A percentile compares a stretch with the other conserved stretches of the same genome.
These are phyloP conservation scores for Syngnathus rostellatus DNA, from an alignment of 2,797 vertebrate genomes.

Conservation along the genomic window DNA sequence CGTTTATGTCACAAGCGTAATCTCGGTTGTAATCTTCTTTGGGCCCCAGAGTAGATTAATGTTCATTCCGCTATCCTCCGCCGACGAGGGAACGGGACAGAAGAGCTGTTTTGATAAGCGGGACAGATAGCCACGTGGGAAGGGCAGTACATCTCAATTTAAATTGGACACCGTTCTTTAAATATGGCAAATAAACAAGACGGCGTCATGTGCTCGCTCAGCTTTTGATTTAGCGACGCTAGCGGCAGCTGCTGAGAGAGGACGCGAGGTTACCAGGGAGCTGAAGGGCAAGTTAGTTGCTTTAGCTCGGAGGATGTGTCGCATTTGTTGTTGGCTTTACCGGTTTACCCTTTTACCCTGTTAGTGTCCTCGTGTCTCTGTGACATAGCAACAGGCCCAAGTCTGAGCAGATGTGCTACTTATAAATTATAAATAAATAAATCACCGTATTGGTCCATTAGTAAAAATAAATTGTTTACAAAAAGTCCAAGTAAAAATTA, in stretches of 20 bases:
- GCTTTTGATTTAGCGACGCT: constrained; percentile 29
- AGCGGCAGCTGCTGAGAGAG: constrained; percentile 37
- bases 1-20: constrained; percentile 17
- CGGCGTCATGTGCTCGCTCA: background rate
- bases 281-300: constrained; percentile 26
- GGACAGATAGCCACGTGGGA: constrained; percentile 26
- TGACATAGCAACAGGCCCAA: background rate
- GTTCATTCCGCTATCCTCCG: constrained; percentile 29
- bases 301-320: constrained; percentile 21
- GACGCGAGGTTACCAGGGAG: constrained; percentile 23
- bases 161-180: constrained; percentile 48
- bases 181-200: constrained; percentile 34
- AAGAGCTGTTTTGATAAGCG: background rate
- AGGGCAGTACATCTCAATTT: constrained; percentile 54
- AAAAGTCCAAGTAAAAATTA: no score
- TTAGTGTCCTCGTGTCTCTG: background rate
- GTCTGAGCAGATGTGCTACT: background rate
- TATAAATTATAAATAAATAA: no score
- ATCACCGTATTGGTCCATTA: no score
- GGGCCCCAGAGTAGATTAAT: constrained; percentile 22
- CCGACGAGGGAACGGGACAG: background rate
- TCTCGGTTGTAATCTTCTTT: constrained; percentile 34
- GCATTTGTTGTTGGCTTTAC: background rate
- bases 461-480: no score
- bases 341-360: no score